phyloP scores from a whole-genome alignment of 2,113 vertebrate genomes.

The Callipepla squamata region DNA sequence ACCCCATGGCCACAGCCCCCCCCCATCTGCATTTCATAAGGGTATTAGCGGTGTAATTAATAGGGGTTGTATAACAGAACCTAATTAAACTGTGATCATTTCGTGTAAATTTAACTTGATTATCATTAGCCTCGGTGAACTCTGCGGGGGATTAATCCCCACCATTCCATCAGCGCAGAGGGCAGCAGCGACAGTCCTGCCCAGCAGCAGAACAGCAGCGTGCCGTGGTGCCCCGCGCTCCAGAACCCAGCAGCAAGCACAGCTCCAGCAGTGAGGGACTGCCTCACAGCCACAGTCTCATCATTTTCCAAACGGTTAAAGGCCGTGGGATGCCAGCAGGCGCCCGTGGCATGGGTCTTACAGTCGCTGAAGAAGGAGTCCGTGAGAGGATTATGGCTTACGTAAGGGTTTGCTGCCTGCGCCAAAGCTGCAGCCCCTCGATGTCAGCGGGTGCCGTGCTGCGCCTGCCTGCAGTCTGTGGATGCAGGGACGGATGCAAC shows the following conservation, averaged over 20 bases:
- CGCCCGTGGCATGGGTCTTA: neutral
- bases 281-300: rapidly evolving
- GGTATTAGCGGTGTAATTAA: constrained; percentile 67
- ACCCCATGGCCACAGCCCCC: neutral
- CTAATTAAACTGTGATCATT: constrained; percentile 73
- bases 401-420: constrained; percentile 54
- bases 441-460: neutral
- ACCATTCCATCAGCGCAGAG: constrained; percentile 48
- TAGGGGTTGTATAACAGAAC: constrained; percentile 65
- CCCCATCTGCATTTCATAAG: constrained; percentile 56
- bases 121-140: constrained; percentile 56
- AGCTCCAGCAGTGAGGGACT: rapidly evolving
- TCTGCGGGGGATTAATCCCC: constrained; percentile 64
- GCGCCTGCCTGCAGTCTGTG: neutral
- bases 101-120: constrained; percentile 75
- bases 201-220: neutral
- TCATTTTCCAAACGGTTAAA: neutral
- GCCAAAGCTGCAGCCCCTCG: neutral
- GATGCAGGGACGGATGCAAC: neutral
- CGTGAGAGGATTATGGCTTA: constrained; percentile 63
- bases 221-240: neutral
- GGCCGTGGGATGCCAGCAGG: neutral
- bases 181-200: neutral
- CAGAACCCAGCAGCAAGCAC: rapidly evolving
- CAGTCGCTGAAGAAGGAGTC: constrained; percentile 45